Percentiles rank a stretch among this genome's conserved stretches.
Evolutionary conservation across 1,140 invertebrate species (phyloP).

Genomic region (Heterodera schachtii): DNA sequence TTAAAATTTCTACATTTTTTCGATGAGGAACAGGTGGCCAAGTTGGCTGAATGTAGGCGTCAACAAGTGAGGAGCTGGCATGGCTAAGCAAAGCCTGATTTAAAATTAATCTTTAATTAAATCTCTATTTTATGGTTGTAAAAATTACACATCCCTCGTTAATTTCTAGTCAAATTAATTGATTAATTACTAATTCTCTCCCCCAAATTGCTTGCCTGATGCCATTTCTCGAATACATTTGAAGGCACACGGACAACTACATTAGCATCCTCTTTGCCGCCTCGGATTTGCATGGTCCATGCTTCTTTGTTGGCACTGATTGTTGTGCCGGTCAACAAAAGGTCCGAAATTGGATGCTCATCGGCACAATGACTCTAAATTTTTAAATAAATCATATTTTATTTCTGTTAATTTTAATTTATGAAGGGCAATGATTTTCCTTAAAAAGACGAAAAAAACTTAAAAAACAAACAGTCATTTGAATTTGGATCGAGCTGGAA

Average conservation of each 20-base stretch:
- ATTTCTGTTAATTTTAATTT: constrained; percentile 11
- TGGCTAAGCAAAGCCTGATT: constrained; percentile 69
- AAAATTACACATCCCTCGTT: no score
- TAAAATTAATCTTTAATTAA: constrained; percentile 26
- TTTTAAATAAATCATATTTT: no score
- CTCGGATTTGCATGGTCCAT: constrained; percentile 53
- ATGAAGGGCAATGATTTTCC: not conserved
- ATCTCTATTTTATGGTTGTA: not conserved
- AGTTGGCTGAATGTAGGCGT: constrained; percentile 70
- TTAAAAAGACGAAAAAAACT: not conserved
- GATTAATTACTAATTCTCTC: no score
- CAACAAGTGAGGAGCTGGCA: constrained; percentile 69
- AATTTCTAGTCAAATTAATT: no score
- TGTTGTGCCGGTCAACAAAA: constrained; percentile 59
- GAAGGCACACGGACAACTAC: constrained; percentile 57
- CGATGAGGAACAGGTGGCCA: constrained; percentile 64
- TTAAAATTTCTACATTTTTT: constrained; percentile 61
- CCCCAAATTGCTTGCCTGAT: constrained; percentile 53
- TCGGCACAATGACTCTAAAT: constrained; percentile 60
- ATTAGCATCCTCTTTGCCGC: constrained; percentile 61
- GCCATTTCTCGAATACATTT: constrained; percentile 67
- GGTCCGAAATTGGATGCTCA: constrained; percentile 59
- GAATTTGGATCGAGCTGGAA: no score
- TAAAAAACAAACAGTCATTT: not conserved
- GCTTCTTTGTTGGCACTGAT: constrained; percentile 59